Evolutionary conservation across 2,797 vertebrate genomes (phyloP).

Genomic region (Erethizon dorsatum): DNA sequence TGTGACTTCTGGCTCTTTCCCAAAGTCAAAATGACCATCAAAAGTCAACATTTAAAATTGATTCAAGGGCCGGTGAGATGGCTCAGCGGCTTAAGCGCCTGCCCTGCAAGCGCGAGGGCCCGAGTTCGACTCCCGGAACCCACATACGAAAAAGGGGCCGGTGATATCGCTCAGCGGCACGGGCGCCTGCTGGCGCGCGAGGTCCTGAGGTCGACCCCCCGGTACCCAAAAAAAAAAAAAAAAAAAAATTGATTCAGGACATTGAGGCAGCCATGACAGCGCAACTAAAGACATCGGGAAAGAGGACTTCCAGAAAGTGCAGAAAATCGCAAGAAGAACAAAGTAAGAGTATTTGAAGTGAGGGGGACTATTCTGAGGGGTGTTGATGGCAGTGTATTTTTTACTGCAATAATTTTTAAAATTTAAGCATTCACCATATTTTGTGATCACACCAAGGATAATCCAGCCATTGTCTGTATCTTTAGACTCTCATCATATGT

Average conservation of each 20-base stretch:
- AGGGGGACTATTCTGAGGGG: not conserved
- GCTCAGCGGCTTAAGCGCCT: too few species aligned
- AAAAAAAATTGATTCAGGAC: not conserved
- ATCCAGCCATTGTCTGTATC: constrained; percentile 27
- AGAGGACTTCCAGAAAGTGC: not conserved
- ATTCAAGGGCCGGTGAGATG: too few species aligned
- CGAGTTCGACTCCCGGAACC: too few species aligned
- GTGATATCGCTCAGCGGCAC: too few species aligned
- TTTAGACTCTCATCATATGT: not conserved
- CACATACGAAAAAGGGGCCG: too few species aligned
- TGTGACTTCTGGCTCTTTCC: not conserved
- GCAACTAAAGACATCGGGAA: not conserved
- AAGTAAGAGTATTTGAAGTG: not conserved
- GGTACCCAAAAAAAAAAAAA: too few species aligned
- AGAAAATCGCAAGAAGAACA: not conserved
- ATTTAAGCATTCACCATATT: not conserved
- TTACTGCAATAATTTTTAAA: not conserved
- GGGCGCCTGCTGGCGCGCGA: too few species aligned
- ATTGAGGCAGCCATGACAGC: not conserved
- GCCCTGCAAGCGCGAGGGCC: too few species aligned
- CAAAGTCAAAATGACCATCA: not conserved
- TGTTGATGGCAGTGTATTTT: not conserved
- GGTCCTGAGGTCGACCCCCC: too few species aligned
- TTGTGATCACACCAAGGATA: not conserved
- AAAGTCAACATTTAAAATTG: not conserved